Conservation (phyloP, 2,888 invertebrate species). For the Machimus atricapillus region DNA sequence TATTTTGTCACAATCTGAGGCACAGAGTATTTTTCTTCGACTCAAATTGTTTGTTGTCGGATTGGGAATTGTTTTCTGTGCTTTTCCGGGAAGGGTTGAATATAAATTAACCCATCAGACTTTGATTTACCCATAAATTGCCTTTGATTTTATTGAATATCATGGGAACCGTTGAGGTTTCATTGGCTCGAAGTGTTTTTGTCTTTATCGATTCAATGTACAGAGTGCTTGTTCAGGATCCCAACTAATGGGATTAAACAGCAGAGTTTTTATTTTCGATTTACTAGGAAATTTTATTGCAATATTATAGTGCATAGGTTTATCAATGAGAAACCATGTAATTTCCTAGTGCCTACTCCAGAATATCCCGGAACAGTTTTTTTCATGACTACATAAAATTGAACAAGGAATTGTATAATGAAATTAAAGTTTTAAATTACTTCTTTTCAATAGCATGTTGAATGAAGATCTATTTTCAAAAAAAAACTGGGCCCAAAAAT, state of each 20-base stretch:
- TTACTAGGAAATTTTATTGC: neutral
- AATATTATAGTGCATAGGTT: neutral
- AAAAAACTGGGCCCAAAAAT: no score
- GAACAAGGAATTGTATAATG: no score
- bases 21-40: conserved; percentile 21
- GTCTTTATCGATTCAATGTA: neutral
- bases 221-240: neutral
- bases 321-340: neutral
- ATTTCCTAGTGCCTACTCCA: no score
- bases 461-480: no score
- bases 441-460: no score
- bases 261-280: neutral
- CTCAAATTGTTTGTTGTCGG: conserved; percentile 35
- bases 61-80: conserved; percentile 27
- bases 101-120: conserved; percentile 31
- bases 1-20: conserved; percentile 32
- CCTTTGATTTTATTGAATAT: conserved; percentile 26
- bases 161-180: conserved; percentile 13
- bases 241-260: neutral
- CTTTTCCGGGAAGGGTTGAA: conserved; percentile 26
- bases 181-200: neutral
- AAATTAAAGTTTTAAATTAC: no score
- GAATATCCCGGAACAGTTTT: no score
- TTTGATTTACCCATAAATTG: conserved; percentile 30
- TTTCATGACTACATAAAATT: no score